Percentiles rank a stretch among this genome's conserved stretches.
These are phyloP conservation scores for Centropus bengalensis DNA, from an alignment of 2,113 vertebrate genomes.

Conservation along the genomic window DNA sequence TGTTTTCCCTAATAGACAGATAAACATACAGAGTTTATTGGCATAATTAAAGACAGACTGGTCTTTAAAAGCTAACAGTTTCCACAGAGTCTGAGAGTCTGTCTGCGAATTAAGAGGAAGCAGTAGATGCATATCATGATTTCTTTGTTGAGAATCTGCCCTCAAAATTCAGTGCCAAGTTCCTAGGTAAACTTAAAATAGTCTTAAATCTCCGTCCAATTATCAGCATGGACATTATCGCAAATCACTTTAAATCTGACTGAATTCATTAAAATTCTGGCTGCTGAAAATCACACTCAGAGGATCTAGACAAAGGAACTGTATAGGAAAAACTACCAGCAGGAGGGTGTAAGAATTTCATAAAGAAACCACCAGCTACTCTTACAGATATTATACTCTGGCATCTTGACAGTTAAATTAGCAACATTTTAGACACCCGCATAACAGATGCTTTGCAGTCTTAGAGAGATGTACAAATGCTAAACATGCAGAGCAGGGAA, in stretches of 20 bases:
- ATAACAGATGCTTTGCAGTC: neutral
- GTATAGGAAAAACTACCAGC: neutral
- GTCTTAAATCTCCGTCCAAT: neutral
- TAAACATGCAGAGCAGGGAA: neutral
- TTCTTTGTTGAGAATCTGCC: neutral
- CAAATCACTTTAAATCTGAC: neutral
- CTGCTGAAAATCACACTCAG: neutral
- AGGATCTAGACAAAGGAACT: neutral
- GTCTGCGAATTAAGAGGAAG: slow-evolving; percentile 45
- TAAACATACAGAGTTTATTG: slow-evolving; percentile 41
- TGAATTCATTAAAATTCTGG: neutral
- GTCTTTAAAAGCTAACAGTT: slow-evolving; percentile 47
- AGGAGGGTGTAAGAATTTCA: neutral
- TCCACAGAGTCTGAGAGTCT: slow-evolving; percentile 4
- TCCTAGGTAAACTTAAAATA: neutral
- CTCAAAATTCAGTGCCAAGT: neutral
- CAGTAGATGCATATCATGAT: neutral
- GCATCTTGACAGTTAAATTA: neutral
- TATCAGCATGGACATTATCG: neutral
- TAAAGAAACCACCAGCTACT: neutral
- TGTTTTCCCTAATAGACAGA: slow-evolving; percentile 54
- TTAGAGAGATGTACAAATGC: neutral
- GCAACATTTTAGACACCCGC: neutral
- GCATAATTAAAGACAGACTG: slow-evolving; percentile 41
- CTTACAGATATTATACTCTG: neutral